These are phyloP conservation scores for Cosmia pyralina DNA, from an alignment of 2,888 invertebrate species.

Conservation along the genomic window DNA sequence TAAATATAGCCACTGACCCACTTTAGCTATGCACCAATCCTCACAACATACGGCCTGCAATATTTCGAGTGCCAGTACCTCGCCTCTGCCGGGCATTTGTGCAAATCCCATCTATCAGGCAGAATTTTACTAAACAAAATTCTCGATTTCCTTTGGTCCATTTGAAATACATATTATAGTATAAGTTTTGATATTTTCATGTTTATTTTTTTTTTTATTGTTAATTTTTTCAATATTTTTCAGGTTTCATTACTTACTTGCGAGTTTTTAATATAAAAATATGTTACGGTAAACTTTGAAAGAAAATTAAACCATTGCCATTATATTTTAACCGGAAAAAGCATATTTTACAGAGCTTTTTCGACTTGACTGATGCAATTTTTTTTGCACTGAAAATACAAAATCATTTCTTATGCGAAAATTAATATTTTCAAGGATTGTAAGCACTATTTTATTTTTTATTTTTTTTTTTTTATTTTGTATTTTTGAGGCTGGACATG, in stretches of 20 bases:
- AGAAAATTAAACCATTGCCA: background rate
- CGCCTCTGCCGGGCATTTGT: slow-evolving; percentile 16
- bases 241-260: slow-evolving; percentile 17
- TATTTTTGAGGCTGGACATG: background rate
- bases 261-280: slow-evolving; percentile 1
- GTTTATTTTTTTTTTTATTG: slow-evolving; percentile 31
- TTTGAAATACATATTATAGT: slow-evolving; percentile 34
- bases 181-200: slow-evolving; percentile 20
- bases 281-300: background rate
- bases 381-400: no score
- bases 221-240: slow-evolving; percentile 28
- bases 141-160: slow-evolving; percentile 28
- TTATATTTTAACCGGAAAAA: background rate
- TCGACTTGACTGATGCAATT: no score
- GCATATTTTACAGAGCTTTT: background rate
- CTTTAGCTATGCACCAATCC: background rate
- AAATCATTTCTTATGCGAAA: background rate
- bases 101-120: slow-evolving; percentile 31
- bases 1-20: background rate
- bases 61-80: slow-evolving; percentile 14
- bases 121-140: slow-evolving; percentile 42
- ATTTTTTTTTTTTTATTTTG: no score
- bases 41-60: slow-evolving; percentile 32
- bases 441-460: no score
- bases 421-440: background rate